Evolutionary conservation across 2,113 vertebrate species (phyloP).

Genomic region (Anthoscopus minutus): DNA sequence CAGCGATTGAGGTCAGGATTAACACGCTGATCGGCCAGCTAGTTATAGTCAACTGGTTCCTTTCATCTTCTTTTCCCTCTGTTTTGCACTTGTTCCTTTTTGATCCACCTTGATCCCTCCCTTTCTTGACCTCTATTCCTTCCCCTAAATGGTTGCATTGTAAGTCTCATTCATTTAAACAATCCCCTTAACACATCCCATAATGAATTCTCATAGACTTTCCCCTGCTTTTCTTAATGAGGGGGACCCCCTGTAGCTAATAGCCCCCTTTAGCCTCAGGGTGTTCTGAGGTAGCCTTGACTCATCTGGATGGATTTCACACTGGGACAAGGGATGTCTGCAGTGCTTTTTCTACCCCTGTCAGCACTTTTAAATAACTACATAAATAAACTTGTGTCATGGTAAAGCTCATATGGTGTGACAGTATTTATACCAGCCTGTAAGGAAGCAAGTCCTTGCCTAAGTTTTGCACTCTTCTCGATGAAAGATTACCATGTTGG

Average conservation of each 20-base stretch:
- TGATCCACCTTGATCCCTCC: not conserved
- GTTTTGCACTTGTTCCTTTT: not conserved
- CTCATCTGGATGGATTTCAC: not conserved
- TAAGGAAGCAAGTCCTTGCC: not conserved
- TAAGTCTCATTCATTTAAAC: not conserved
- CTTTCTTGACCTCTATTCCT: not conserved
- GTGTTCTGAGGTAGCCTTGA: not conserved
- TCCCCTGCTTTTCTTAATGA: not conserved
- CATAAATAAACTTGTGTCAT: not conserved
- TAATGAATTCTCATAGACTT: not conserved
- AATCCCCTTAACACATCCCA: not conserved
- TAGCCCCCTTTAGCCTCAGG: not conserved
- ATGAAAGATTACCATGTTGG: not conserved
- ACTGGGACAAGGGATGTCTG: not conserved
- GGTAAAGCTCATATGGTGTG: not conserved
- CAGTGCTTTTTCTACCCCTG: not conserved
- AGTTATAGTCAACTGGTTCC: not conserved
- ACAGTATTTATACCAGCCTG: not conserved
- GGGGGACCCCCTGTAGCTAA: fast-evolving
- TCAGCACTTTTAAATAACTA: not conserved
- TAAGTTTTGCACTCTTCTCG: not conserved
- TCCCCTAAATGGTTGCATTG: not conserved
- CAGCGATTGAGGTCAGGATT: not conserved
- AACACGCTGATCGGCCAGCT: not conserved
- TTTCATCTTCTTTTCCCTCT: not conserved